Conservation (phyloP, 2,888 invertebrate species). For the Mesopsocus fuscifrons region DNA sequence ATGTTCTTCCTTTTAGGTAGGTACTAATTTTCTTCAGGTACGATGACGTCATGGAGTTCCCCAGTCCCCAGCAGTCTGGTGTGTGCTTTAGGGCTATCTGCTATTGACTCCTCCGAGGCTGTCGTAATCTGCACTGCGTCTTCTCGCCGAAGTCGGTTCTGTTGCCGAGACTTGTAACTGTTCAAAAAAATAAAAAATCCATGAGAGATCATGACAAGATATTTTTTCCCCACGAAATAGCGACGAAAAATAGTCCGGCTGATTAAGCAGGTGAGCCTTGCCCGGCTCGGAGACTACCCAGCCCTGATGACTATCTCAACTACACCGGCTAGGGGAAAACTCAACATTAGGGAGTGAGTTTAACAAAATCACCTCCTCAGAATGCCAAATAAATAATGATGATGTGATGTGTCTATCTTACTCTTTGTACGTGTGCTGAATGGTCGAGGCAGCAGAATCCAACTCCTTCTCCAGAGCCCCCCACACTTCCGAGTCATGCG, state of each 20-base stretch:
- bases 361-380: no score
- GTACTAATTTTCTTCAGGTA: background rate
- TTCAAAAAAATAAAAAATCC: background rate
- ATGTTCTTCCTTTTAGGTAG: no score
- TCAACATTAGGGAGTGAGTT: no score
- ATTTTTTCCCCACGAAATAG: no score
- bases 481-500: conserved; percentile 3
- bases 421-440: background rate
- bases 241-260: no score
- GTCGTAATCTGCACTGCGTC: conserved; percentile 4
- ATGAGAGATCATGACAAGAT: no score
- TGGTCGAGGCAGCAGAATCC: conserved; percentile 1
- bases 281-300: no score
- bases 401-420: no score
- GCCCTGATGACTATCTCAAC: no score
- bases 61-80: background rate
- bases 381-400: no score
- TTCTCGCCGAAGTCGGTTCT: background rate
- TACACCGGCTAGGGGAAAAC: no score
- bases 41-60: conserved; percentile 1
- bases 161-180: conserved; percentile 1
- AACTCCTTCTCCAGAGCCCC: background rate
- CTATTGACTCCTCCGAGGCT: background rate
- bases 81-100: background rate
- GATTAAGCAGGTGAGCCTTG: no score